phyloP scores from a whole-genome alignment of 1,140 invertebrate genomes.

The Sycobia sp. region DNA sequence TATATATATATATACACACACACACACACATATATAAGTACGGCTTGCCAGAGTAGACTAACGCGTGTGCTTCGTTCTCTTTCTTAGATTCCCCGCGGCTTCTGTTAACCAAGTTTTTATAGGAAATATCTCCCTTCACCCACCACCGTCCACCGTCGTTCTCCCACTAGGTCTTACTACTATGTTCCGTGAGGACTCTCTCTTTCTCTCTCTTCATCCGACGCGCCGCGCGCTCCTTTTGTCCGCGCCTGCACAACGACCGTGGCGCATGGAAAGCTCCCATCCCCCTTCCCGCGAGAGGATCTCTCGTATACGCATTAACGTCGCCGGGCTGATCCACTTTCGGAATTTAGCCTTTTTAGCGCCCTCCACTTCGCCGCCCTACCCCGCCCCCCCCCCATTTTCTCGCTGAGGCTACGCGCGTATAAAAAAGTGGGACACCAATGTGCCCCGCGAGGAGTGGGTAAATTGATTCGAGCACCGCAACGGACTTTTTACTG shows the following conservation, averaged over 20 bases:
- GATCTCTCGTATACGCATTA: constrained; percentile 14
- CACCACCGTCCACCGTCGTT: background rate
- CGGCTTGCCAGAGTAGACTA: too few species aligned
- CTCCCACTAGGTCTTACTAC: too few species aligned
- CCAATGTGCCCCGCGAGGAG: too few species aligned
- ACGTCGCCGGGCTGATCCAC: constrained; percentile 17
- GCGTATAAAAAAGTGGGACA: too few species aligned
- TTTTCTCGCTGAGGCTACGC: background rate
- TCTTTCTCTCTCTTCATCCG: too few species aligned
- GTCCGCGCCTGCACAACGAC: background rate
- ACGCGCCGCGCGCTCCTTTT: background rate
- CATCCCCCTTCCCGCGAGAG: too few species aligned
- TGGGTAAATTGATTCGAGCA: too few species aligned
- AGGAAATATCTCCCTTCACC: background rate
- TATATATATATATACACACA: too few species aligned
- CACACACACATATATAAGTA: too few species aligned
- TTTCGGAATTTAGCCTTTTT: constrained; percentile 20
- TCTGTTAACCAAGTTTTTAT: constrained; percentile 20
- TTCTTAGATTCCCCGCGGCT: constrained; percentile 7
- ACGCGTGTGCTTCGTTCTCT: background rate
- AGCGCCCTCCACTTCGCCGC: background rate
- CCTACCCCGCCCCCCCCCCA: background rate
- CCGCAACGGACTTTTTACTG: too few species aligned
- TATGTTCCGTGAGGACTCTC: too few species aligned
- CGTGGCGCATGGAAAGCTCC: background rate